Evolutionary conservation across 1,140 invertebrate genomes (phyloP).

Genomic region (Cepaea nemoralis): DNA sequence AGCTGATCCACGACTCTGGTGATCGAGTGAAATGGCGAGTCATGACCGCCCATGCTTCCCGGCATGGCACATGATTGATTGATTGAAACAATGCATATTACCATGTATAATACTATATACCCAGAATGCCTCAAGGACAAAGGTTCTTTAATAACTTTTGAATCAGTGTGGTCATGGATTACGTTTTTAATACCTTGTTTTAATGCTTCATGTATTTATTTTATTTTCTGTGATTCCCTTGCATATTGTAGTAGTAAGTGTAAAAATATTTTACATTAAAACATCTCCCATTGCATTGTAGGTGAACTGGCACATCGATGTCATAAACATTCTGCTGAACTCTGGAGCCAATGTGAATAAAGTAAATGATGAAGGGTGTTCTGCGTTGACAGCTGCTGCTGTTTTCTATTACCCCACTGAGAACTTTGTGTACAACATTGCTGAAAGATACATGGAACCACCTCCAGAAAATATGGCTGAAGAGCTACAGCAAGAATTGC

Average conservation of each 20-base stretch:
- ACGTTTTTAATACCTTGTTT: too few species aligned
- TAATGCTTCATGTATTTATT: too few species aligned
- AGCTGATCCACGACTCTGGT: too few species aligned
- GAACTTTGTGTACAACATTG: slow-evolving; percentile 67
- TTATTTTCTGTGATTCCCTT: neutral
- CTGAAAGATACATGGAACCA: slow-evolving; percentile 60
- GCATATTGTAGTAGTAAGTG: neutral
- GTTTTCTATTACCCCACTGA: slow-evolving; percentile 70
- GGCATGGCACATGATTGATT: too few species aligned
- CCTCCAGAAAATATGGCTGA: slow-evolving; percentile 23
- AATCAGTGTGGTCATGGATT: too few species aligned
- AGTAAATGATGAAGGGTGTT: slow-evolving; percentile 69
- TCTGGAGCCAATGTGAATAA: slow-evolving; percentile 71
- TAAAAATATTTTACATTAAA: neutral
- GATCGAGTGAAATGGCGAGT: too few species aligned
- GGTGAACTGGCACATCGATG: slow-evolving; percentile 66
- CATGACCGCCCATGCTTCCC: too few species aligned
- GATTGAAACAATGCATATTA: too few species aligned
- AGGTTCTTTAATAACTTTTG: too few species aligned
- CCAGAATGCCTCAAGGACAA: too few species aligned
- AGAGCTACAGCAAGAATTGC: neutral
- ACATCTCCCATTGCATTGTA: slow-evolving; percentile 42
- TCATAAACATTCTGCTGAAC: slow-evolving; percentile 69
- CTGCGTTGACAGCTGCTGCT: slow-evolving; percentile 65
- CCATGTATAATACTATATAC: too few species aligned